Percentiles rank a stretch among this genome's conserved stretches.
Evolutionary conservation across 2,888 invertebrate species (phyloP).

Genomic region (Pseudococcus jackbeardsleyi): DNA sequence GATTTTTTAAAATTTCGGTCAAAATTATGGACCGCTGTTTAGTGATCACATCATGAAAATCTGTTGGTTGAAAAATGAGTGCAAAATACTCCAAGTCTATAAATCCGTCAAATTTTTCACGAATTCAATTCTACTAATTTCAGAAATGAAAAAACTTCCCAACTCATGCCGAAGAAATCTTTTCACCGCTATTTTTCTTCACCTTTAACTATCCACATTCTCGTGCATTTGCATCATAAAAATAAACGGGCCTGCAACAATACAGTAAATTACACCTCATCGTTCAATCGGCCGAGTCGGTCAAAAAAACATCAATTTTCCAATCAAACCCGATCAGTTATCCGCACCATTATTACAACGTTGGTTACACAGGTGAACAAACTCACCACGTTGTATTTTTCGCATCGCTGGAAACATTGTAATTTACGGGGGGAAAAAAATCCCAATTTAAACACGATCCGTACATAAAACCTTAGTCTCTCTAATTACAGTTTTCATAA

Average conservation of each 20-base stretch:
- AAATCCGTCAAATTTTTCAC: no score
- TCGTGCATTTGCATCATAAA: neutral
- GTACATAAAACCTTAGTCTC: neutral
- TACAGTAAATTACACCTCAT: conserved; percentile 3
- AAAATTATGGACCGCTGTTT: no score
- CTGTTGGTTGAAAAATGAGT: no score
- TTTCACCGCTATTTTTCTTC: neutral
- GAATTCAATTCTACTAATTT: no score
- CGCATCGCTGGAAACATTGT: conserved; percentile 29
- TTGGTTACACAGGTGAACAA: neutral
- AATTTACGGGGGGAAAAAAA: neutral
- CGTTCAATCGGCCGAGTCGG: neutral
- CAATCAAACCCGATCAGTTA: conserved; percentile 33
- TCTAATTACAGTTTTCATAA: conserved; percentile 46
- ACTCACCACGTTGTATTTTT: neutral
- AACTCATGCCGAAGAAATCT: neutral
- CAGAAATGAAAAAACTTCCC: no score
- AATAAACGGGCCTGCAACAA: neutral
- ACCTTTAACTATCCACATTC: neutral
- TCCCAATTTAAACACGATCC: conserved; percentile 9
- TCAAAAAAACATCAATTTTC: conserved; percentile 10
- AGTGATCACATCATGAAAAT: no score
- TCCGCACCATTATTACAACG: conserved; percentile 8
- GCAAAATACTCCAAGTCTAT: no score
- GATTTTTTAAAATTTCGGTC: no score